Conservation (phyloP, 2,113 vertebrate genomes). For the Carassius auratus region DNA sequence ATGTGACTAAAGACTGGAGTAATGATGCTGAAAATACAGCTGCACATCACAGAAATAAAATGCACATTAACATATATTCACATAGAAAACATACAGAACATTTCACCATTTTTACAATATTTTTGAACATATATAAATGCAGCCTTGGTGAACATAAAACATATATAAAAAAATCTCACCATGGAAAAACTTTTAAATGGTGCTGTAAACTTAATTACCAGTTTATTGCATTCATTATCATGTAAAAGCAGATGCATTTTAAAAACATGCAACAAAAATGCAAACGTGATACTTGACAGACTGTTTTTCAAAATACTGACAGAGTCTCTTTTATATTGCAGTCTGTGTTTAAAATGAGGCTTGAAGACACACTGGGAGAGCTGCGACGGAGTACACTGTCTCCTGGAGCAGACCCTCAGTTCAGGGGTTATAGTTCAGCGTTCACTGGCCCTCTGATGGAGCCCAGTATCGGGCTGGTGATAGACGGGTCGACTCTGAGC, state of each 20-base stretch:
- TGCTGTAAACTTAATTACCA: not conserved
- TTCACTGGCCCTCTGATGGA: constrained; percentile 29
- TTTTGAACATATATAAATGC: no score
- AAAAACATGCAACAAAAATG: not conserved
- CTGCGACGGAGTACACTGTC: constrained; percentile 68
- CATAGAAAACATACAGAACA: not conserved
- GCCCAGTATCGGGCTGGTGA: constrained; percentile 80
- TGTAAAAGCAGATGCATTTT: no score
- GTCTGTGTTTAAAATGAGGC: constrained; percentile 83
- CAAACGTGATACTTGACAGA: no score
- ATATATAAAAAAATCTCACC: not conserved
- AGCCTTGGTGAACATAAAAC: not conserved
- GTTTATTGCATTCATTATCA: not conserved
- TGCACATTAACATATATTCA: not conserved
- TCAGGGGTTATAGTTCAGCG: constrained; percentile 42
- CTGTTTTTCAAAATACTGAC: not conserved
- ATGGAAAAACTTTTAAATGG: not conserved
- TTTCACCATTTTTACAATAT: not conserved
- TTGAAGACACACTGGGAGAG: constrained; percentile 85
- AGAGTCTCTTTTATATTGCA: constrained; percentile 61
- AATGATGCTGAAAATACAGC: not conserved
- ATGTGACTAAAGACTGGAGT: not conserved
- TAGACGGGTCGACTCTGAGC: constrained; percentile 82
- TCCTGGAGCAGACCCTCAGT: constrained; percentile 40
- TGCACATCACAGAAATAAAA: not conserved